Base-by-base conservation (phyloP, 2,113 vertebrate species). In the Cyprinodon variegatus region DNA sequence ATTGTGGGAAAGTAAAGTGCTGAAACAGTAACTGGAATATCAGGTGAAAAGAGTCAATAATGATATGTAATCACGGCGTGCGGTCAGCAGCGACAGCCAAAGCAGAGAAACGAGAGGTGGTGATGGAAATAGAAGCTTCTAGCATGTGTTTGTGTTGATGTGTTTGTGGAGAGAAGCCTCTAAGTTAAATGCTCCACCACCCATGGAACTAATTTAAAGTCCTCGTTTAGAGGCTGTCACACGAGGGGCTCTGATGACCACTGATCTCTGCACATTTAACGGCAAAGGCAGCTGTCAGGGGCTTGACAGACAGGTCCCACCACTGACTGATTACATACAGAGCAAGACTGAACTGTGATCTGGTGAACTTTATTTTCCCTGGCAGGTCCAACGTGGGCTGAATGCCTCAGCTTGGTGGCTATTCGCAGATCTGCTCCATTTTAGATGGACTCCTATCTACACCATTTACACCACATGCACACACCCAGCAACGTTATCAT, bases 341-440 rank as follows among this genome's bases (percentile, higher is more conserved):
- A 81, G 87, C 86, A 83, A 45, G 85, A 83, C 80, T 90, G 91
- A 93, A 94, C 91, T 91, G 91, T 90, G 92, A 93, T 94, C 93
- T 82, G 89, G 91, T 90, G 91, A 94, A 94, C 93, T 93, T 94
- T 92, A 94, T 93, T 93, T 90, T 92, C 84, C 79, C 75, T 92
- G 90, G 93, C 93, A 93, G 93, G 84, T 77, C 82, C 82, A 89
- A 93, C 90, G 91, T 92, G 91, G 72, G 39, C 65, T 67, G 92
- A 86, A 92, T 94, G 75, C 82, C 77, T 85, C 76, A 84, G 87
- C 67, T 68, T 29, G 12, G 68, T 61, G 79, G 60, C 84, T 81
- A 68, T 85, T 86, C 50, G 11, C 78, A n/a, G 53, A 68, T 53
- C 68, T 14, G 14, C 68, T 64, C 74, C 68, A 29, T 77, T 71